Evolutionary conservation across 2,113 vertebrate species (phyloP), one percentile per base, ranked within the genome.

Genomic region (Sceloporus undulatus): DNA sequence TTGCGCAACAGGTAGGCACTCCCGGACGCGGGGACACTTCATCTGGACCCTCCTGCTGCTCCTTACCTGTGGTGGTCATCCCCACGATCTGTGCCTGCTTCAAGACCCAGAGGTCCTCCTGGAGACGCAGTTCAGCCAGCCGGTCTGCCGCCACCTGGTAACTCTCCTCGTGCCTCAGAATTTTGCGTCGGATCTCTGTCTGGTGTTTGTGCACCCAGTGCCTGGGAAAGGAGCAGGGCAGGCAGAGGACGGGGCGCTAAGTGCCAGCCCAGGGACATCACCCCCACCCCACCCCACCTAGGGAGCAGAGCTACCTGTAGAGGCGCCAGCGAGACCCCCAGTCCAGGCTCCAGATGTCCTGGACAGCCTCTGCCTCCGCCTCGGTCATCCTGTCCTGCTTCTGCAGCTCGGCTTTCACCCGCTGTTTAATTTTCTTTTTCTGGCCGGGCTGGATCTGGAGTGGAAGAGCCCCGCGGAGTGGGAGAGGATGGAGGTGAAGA

Each of bases 11-110:
- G 42, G 42, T 48, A 6, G 42, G 42, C 42, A 48, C 42, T 6
- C 42, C 42, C 3, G 42, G 42, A 48, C 6, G 42, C 6, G 42
- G 42, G 42, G 42, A 6, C 42, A 48, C 42, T 6, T 19, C 79
- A 10, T 2, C 77, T 85, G 62, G 82, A 62, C 16, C 77, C 88
- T 78, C 85, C 54, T 81, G 0, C 56, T 68, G 75, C 85, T 75
- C 40, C 89, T 87, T 52, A 97, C 97, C 97, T 88, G 99, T 99
- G 90, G 98, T 99, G 25, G 99, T 99, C 99, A 99, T 99, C 73
- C 98, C 99, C 42, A 99, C 96, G n/a, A 99, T 95, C 91, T 84
- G 95, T 75, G 98, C 98, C 11, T 93, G 48, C 90, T 92, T 89
- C 11, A 99, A 97, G 81, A 99, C 95, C 74, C 91, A 93, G 34